phyloP scores from a whole-genome alignment of 2,113 vertebrate species.

The Myotis davidii region DNA sequence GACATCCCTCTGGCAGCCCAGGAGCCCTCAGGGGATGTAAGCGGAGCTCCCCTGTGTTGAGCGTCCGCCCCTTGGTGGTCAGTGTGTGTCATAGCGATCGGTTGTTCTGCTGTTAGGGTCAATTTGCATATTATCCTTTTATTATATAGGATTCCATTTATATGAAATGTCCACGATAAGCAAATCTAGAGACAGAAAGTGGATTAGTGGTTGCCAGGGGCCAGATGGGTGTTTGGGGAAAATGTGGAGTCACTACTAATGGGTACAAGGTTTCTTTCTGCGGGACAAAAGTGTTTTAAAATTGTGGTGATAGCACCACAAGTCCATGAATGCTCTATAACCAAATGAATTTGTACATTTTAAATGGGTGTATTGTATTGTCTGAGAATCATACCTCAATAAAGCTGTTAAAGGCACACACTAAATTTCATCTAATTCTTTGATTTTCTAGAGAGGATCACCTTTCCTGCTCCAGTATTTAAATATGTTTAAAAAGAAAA shows the following conservation, averaged over 20 bases:
- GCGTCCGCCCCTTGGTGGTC: too few relatives aligned
- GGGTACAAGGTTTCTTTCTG: neutral
- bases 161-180: neutral
- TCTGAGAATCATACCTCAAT: accelerated
- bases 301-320: neutral
- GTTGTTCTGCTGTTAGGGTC: too few relatives aligned
- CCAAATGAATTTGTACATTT: neutral
- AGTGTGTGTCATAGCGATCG: too few relatives aligned
- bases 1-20: too few relatives aligned
- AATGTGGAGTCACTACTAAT: neutral
- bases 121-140: too few relatives aligned
- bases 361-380: accelerated
- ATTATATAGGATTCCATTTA: neutral
- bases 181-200: neutral
- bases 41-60: too few relatives aligned
- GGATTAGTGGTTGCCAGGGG: neutral
- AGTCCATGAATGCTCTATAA: neutral
- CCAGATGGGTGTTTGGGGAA: too few relatives aligned
- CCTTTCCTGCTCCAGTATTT: neutral
- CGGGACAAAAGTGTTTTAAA: neutral
- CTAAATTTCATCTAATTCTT: too few relatives aligned
- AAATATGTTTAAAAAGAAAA: neutral
- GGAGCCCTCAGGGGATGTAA: too few relatives aligned
- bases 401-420: neutral
- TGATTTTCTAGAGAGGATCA: neutral